Evolutionary conservation across 1,140 invertebrate genomes (phyloP), one percentile per base, ranked within the genome.

Genomic region (Kradibia gibbosae): DNA sequence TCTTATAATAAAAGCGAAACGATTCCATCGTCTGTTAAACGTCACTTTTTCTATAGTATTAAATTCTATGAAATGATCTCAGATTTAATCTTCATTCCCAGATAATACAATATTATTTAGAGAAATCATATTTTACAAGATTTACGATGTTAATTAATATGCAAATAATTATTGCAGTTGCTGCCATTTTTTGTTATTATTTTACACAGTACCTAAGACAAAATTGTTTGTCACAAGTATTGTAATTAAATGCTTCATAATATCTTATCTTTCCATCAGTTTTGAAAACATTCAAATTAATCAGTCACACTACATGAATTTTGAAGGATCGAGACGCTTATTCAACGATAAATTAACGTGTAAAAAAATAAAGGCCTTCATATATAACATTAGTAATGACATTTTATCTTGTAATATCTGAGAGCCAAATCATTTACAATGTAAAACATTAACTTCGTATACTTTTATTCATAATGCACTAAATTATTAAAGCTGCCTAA

Each of bases 31-130:
- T 80, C 71, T 60, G 55, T 73, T 75, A 62, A 45, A 74, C n/a
- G 50, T 78, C 22, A 70, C 67, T 78, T 78, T 79, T 42, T 53
- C 73, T 45, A 42, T 60, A 60, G 42, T 28, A 77, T 48, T 25
- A 62, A 75, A 83, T 86, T 85, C 82, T 75, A 70, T 76, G 85
- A 86, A 85, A 84, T 75, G 36, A n/a, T 28, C 28, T 5, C 36
- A 48, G 55, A 65, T 65, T 77, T n/a, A 42, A 62, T 65, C 39
- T 65, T 48, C 17, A 0, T 45, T 4, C 17, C 5, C 39, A 34
- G 34, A 67, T n/a, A 39, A 39, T 39, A 67, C 22, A 3, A 7
- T 67, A 5, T 39, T n/a, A 39, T 39, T 36, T n/a, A 39, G 0
- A 1, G 10, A 36, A 4, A 22, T 20, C 15, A 20, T n/a, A 22